Base-by-base conservation (phyloP, 1,140 invertebrate species). In the Drosophila fuyamai region DNA sequence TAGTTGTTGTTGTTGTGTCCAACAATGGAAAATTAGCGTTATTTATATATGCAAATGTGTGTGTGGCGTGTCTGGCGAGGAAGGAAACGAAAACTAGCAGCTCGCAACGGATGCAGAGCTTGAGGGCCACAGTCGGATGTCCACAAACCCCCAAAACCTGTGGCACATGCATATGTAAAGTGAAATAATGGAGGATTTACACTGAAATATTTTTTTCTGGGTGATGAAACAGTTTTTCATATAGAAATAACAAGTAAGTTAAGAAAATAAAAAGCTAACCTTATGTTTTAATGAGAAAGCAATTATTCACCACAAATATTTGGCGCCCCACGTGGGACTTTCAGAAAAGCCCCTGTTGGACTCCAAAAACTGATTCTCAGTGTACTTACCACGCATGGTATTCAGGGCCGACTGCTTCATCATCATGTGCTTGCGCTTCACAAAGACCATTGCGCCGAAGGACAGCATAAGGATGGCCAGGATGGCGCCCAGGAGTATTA, bases 401-500 rank as follows among this genome's bases (percentile, higher is more conserved):
- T 84, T 91, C 63, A 92, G 67, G 0, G 92, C 90, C 35, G 92
- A 92, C 79, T 92, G 90, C 65, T 92, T 92, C 91, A 92, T 92
- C 91, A 92, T 88, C 82, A 91, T 92, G 63, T 92, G 92, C 71
- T 92, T 92, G 61, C 92, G 90, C 67, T 92, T 92, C 7, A 95
- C 94, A 71, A 95, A 93, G 35, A 95, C 92, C 93, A 94, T 95
- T 4, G 94, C 94, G 38, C 94, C 94, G 79, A 96, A 95, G 35
- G 96, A 93, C 27, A 95, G 93, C 41, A 96, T 93, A 88, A 96
- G 94, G 7, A 96, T 93, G 77, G 95, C 95, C 41, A 96, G 92
- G 78, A 96, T 95, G 76, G 94, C 94, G 47, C 95, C 95, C 36
- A 96, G 93, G 35, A 95, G 92, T 18, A 95, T 95, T 78, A 96